These are phyloP conservation scores for honey bee (Apis mellifera) DNA, from an alignment of 1,140 invertebrate species.

Conservation along the genomic window Amel_HAv3.1 CM009932.2:10312501-10313000, in stretches of 20 bases:
- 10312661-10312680: not conserved
- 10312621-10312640: too few species aligned
- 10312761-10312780: constrained; percentile 12
- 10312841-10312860: not conserved
- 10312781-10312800: not conserved
- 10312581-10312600: not conserved
- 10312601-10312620: not conserved
- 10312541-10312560: constrained; percentile 8
- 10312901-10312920: not conserved
- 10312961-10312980: not conserved
- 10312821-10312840: not conserved
- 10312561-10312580: not conserved
- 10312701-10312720: not conserved
- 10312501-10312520: not conserved
- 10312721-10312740: not conserved
- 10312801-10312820: not conserved
- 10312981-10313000: not conserved
- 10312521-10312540: not conserved
- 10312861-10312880: not conserved
- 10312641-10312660: not conserved
- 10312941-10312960: not conserved
- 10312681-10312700: not conserved
- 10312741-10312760: not conserved
- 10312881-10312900: not conserved
- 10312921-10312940: not conserved